phyloP scores from a whole-genome alignment of 2,888 invertebrate species.

The Parnassius mnemosyne region DNA sequence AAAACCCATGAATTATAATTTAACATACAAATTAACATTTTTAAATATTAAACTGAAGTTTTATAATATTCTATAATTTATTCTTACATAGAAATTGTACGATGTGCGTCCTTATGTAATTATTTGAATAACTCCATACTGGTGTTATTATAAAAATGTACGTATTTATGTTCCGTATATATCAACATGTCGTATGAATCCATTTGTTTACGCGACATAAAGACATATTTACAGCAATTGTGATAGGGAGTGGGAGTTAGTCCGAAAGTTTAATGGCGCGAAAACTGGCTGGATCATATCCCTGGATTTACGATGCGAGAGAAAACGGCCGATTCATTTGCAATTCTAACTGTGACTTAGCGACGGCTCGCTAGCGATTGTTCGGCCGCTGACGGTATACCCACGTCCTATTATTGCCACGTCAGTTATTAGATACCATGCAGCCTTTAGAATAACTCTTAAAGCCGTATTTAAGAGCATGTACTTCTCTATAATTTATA shows the following conservation, averaged over 20 bases:
- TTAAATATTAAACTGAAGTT: no score
- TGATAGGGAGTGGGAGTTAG: conserved; percentile 57
- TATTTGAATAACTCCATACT: background rate
- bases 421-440: conserved; percentile 12
- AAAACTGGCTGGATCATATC: conserved; percentile 80
- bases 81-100: background rate
- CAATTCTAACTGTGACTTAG: conserved; percentile 75
- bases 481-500: no score
- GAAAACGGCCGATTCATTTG: conserved; percentile 80
- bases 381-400: conserved; percentile 24
- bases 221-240: conserved; percentile 63
- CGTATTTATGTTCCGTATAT: background rate
- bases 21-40: no score
- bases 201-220: conserved; percentile 42
- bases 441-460: conserved; percentile 8
- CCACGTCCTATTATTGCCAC: conserved; percentile 3
- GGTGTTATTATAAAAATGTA: conserved; percentile 9
- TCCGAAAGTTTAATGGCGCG: conserved; percentile 77
- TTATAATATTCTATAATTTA: no score
- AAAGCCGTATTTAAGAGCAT: no score
- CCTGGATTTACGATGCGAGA: conserved; percentile 74
- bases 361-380: conserved; percentile 48
- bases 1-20: no score
- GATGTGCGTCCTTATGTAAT: conserved; percentile 1
- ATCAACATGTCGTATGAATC: conserved; percentile 24